phyloP scores from a whole-genome alignment of 2,888 invertebrate species.

The Hermodice carunculata region DNA sequence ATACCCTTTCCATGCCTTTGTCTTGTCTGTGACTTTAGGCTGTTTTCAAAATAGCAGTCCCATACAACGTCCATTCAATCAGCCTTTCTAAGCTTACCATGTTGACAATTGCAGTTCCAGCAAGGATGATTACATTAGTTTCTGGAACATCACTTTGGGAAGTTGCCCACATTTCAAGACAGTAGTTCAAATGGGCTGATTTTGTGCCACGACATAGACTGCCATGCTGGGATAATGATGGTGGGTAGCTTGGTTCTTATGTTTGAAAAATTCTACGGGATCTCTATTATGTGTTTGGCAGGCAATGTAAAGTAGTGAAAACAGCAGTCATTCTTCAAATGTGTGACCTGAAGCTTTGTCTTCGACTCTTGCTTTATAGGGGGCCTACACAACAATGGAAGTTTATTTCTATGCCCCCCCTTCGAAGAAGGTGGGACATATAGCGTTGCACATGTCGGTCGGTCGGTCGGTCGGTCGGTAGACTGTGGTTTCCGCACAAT shows the following conservation, averaged over 20 bases:
- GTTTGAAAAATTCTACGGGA: too few species aligned
- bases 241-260: background rate
- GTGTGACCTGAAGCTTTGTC: too few species aligned
- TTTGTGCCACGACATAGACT: background rate
- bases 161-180: background rate
- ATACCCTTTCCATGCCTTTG: constrained; percentile 14
- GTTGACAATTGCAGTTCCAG: constrained; percentile 3
- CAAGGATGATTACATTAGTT: background rate
- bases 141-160: background rate
- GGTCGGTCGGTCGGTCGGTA: too few species aligned
- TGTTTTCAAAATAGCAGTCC: constrained; percentile 28
- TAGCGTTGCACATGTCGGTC: too few species aligned
- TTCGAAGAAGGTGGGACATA: too few species aligned
- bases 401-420: too few species aligned
- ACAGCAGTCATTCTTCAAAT: constrained; percentile 23
- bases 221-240: background rate
- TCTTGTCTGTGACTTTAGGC: constrained; percentile 19
- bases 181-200: background rate
- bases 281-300: too few species aligned
- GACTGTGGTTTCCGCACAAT: too few species aligned
- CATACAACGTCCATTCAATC: constrained; percentile 29
- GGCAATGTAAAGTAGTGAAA: too few species aligned
- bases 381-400: too few species aligned
- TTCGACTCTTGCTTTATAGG: too few species aligned
- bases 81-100: constrained; percentile 3